phyloP scores from a whole-genome alignment of 2,113 vertebrate species.

The Panthera uncia region DNA sequence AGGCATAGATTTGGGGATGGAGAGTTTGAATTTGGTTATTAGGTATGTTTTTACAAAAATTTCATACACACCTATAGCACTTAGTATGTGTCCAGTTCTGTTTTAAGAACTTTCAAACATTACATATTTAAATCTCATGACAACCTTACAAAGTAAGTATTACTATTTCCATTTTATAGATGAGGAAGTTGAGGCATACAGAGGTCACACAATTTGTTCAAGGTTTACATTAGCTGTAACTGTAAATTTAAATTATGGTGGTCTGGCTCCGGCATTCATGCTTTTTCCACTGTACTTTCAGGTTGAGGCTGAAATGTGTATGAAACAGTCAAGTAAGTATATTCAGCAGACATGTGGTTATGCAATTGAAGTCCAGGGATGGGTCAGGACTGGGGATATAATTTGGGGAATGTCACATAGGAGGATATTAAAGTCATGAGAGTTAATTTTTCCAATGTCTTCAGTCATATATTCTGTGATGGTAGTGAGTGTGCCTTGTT shows the following conservation, averaged over 20 bases:
- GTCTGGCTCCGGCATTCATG: not conserved
- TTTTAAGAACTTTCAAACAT: not conserved
- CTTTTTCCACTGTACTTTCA: not conserved
- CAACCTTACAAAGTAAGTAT: not conserved
- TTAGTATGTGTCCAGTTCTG: not conserved
- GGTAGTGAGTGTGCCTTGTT: not conserved
- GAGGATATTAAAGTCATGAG: not conserved
- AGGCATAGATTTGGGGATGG: not conserved
- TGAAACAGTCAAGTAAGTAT: not conserved
- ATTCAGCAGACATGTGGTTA: not conserved
- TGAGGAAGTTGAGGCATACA: not conserved
- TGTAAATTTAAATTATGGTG: not conserved
- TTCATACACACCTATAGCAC: not conserved
- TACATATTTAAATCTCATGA: not conserved
- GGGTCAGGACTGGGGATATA: not conserved
- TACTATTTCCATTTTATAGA: not conserved
- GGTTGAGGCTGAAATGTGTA: not conserved
- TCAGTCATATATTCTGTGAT: not conserved
- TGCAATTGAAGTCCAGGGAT: not conserved
- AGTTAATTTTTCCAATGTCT: not conserved
- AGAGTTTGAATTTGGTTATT: conserved; percentile 37
- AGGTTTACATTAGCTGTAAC: not conserved
- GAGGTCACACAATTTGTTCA: not conserved
- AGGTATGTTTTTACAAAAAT: not conserved
- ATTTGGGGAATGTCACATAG: not conserved